These are phyloP conservation scores for Turritopsis rubra DNA, from an alignment of 30 jellyfish, hydroid and myxozoan genomes.

Conservation along the genomic window DNA sequence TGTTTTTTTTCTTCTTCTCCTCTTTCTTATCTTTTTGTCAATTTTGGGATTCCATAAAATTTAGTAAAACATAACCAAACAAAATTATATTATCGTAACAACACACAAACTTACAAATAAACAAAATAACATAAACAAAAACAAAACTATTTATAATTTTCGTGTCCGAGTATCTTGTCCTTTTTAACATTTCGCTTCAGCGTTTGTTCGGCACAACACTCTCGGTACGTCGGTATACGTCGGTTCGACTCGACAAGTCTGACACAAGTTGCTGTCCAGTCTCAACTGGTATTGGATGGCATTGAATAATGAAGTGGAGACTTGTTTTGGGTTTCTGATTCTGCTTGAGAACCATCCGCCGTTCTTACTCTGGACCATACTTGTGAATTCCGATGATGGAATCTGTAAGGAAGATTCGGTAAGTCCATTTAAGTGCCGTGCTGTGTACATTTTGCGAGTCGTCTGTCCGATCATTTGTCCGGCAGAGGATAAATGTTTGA, in stretches of 20 bases:
- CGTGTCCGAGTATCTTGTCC: neutral
- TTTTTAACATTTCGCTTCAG: slow-evolving; percentile 23
- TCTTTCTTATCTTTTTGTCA: neutral
- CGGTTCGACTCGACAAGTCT: slow-evolving; percentile 19
- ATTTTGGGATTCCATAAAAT: too few species aligned
- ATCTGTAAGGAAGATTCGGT: slow-evolving; percentile 12
- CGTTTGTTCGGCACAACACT: slow-evolving; percentile 16
- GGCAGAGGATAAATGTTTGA: slow-evolving; percentile 34
- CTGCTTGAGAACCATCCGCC: slow-evolving; percentile 74
- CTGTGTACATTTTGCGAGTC: slow-evolving; percentile 46
- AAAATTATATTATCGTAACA: neutral
- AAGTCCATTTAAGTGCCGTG: slow-evolving; percentile 32
- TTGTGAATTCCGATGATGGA: slow-evolving; percentile 55
- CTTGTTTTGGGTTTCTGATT: slow-evolving; percentile 5
- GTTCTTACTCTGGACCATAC: slow-evolving; percentile 19
- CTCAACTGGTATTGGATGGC: slow-evolving; percentile 9
- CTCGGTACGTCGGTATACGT: neutral
- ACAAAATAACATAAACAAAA: neutral
- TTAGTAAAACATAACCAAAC: neutral
- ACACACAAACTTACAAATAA: neutral
- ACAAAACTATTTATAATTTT: neutral
- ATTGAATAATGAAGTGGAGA: slow-evolving; percentile 23
- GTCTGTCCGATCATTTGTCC: slow-evolving; percentile 82
- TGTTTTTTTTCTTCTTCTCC: too few species aligned
- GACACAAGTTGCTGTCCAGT: slow-evolving; percentile 20